A percentile compares a stretch with the other conserved stretches of the same genome.
Evolutionary conservation across 2,797 vertebrate genomes (phyloP).

Genomic region (Bradypus variegatus): DNA sequence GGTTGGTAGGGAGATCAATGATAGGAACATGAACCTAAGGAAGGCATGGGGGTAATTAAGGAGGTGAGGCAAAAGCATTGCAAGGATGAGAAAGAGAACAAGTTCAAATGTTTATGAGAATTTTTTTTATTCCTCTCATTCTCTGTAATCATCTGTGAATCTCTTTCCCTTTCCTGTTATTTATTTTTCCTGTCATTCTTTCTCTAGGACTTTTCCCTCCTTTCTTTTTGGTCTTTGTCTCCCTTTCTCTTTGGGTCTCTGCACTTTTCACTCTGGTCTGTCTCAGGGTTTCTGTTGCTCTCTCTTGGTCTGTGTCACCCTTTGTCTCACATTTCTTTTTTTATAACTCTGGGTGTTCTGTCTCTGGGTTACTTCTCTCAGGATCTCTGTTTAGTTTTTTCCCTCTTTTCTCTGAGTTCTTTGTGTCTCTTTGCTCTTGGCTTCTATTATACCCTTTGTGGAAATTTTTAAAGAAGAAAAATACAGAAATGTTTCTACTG

Average conservation of each 20-base stretch:
- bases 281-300: background rate
- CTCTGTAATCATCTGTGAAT: background rate
- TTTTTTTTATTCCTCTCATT: background rate
- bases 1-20: background rate
- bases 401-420: background rate
- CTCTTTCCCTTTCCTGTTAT: background rate
- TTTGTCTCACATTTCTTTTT: background rate
- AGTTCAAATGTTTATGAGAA: background rate
- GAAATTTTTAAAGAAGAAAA: constrained; percentile 4
- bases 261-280: background rate
- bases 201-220: background rate
- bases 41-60: background rate
- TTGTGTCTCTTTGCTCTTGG: background rate
- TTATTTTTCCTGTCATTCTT: background rate
- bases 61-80: background rate
- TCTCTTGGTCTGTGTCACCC: background rate
- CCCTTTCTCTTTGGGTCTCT: background rate
- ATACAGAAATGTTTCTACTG: background rate
- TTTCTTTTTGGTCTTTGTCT: background rate
- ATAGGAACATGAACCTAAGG: background rate
- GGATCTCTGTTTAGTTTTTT: background rate
- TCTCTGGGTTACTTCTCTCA: background rate
- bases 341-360: background rate
- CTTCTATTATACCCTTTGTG: background rate
- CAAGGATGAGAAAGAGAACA: background rate